A percentile compares a stretch with the other conserved stretches of the same genome.
phyloP scores from a whole-genome alignment of 1,140 invertebrate genomes.

The Bombus confusus region DNA sequence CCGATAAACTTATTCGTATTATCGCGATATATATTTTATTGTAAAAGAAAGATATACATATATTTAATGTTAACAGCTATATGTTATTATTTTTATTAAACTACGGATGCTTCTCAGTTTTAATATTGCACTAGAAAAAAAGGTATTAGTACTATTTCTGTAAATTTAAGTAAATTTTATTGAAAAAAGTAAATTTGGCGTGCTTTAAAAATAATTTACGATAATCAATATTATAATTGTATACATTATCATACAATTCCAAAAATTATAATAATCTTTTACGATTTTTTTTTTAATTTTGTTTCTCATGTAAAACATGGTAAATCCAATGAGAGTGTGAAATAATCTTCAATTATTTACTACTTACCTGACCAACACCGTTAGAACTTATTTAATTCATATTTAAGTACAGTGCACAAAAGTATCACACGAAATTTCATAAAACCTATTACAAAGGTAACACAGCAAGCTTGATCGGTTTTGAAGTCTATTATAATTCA shows the following conservation, averaged over 20 bases:
- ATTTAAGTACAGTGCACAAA: neutral
- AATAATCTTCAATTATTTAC: neutral
- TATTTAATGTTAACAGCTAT: too few relatives aligned
- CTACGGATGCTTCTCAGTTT: too few relatives aligned
- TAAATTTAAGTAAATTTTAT: neutral
- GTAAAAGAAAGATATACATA: too few relatives aligned
- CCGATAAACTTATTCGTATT: too few relatives aligned
- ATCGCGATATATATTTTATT: too few relatives aligned
- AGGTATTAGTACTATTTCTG: too few relatives aligned
- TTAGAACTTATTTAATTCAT: neutral
- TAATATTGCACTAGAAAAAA: too few relatives aligned
- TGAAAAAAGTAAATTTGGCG: neutral
- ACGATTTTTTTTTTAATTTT: neutral
- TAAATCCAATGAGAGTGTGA: neutral
- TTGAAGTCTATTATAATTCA: conserved; percentile 36
- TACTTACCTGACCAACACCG: conserved; percentile 20
- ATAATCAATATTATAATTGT: neutral
- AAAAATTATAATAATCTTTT: neutral
- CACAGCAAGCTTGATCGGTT: neutral
- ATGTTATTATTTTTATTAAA: too few relatives aligned
- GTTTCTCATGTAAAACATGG: neutral
- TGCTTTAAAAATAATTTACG: neutral
- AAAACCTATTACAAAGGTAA: conserved; percentile 14
- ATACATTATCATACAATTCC: neutral
- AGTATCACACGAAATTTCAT: neutral